Percentiles rank a stretch among this genome's conserved stretches.
phyloP scores from a whole-genome alignment of 1,140 invertebrate species.

The Anthonomus grandis region DNA sequence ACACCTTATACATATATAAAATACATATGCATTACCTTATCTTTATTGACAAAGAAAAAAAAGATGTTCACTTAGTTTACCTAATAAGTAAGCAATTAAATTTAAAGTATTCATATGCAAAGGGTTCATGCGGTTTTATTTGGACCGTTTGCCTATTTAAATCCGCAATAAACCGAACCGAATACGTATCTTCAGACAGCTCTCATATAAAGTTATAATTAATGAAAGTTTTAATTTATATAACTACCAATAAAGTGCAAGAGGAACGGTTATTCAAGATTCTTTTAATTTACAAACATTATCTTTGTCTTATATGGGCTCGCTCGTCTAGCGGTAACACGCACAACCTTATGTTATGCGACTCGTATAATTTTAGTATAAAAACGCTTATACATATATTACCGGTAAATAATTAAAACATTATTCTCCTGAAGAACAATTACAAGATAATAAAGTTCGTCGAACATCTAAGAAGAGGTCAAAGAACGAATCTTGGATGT shows the following conservation, averaged over 20 bases:
- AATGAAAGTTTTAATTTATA: conserved; percentile 8
- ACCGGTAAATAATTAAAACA: conserved; percentile 19
- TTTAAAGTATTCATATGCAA: too few species aligned
- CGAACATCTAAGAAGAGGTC: conserved; percentile 19
- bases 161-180: too few species aligned
- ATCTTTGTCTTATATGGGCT: conserved; percentile 9
- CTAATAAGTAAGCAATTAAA: too few species aligned
- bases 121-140: too few species aligned
- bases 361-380: conserved; percentile 10
- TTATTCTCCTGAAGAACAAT: conserved; percentile 19
- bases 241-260: conserved; percentile 9
- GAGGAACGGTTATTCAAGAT: conserved; percentile 9
- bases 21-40: too few species aligned
- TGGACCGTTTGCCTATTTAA: too few species aligned
- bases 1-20: too few species aligned
- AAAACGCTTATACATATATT: conserved; percentile 3
- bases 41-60: too few species aligned
- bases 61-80: too few species aligned
- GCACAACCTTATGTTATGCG: conserved; percentile 4
- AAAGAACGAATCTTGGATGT: conserved; percentile 19
- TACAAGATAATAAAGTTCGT: conserved; percentile 23
- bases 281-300: conserved; percentile 8
- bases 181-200: too few species aligned
- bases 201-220: conserved; percentile 6
- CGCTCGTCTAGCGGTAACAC: conserved; percentile 6